Base-by-base conservation (phyloP, 2,797 vertebrate species). In the Eospalax fontanierii region DNA sequence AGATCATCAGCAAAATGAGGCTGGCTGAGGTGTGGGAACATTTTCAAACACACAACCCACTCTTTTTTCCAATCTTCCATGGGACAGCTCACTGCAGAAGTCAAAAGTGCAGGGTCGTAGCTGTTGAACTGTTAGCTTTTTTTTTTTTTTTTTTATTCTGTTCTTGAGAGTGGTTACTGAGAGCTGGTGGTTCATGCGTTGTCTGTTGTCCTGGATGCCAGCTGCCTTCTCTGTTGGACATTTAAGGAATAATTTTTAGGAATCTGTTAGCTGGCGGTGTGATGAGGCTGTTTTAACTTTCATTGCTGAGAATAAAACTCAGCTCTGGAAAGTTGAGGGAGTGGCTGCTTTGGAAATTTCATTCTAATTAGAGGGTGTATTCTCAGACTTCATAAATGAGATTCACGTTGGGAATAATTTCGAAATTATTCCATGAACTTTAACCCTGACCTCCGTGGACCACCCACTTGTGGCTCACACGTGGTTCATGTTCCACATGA, bases 341-440 rank as follows among this genome's bases (percentile, higher is more conserved):
- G 96, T 97, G 97, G 95, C 97, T 95, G 93, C 94, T 94, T 97
- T 96, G 97, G 94, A 97, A 98, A 97, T 87, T 96, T 78, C 95
- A 96, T 97, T 97, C 74, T 98, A 97, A 98, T 98, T 98, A 96
- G 74, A 98, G 97, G 97, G 95, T 98, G 95, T 97, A 97, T 97
- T 98, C 97, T 97, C 93, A 91, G 97, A 68, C 80, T 89, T 97
- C 97, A 97, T 94, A 89, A 87, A 70, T 6, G 79, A 92, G 89
- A 95, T 96, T 90, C 87, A 87, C 75, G 91, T 76, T 75, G 94
- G 95, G 96, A 91, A 91, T 95, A 76, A 87, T 96, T 97, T 98
- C 95, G 90, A 82, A 84, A 91, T 90, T 96, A 95, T 91, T 96
- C 79, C 95, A 92, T 54, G 96, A 97, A 89, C 87, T 95, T 93